Base-by-base conservation (phyloP, 1,140 invertebrate species). In the Cydia splendana region DNA sequence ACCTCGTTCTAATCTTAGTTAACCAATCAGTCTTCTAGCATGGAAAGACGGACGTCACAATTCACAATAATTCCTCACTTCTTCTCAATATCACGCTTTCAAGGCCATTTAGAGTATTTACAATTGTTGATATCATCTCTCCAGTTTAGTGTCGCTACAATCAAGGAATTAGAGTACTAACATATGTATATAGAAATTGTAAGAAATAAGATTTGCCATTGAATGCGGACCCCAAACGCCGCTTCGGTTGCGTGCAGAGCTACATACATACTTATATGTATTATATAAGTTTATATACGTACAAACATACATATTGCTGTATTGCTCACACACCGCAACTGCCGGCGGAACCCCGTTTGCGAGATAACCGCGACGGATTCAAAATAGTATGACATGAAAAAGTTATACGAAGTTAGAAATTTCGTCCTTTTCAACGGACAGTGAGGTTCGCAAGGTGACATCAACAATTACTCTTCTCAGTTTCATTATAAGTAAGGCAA, bases 401-500 rank as follows among this genome's bases (percentile, higher is more conserved):
- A 53, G 45, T 48, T n/a, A 18, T 15, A n/a, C 1, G 2, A 53
- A 4, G 3, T 53, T 53, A 4, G n/a, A 53, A 18, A 4, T 6
- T 18, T 53, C 18, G n/a, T 53, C 51, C 18, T 53, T 53, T 1
- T 5, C 4, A 53, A 53, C 4, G 0, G 30, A 53, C n/a, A 18
- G 18, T 53, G 51, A 4, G n/a, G 53, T n/a, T 62, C 6, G n/a
- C 10, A 62, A n/a, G 20, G 1, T 62, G 20, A 24, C 5, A 62
- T 18, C n/a, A 24, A 62, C 45, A 62, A 62, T 24, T 12, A 62
- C 18, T 5, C 9, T 0, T 12, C 12, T 24, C 57, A 53, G 4
- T 71, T 38, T 71, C 30, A 71, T 71, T 38, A 42, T 71, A 71
- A 71, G 30, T 71, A 38, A 71, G 67, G 67, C 67, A 71, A 71